Base-by-base conservation (phyloP, 2,113 vertebrate species). In the Prietella phreatophila region DNA sequence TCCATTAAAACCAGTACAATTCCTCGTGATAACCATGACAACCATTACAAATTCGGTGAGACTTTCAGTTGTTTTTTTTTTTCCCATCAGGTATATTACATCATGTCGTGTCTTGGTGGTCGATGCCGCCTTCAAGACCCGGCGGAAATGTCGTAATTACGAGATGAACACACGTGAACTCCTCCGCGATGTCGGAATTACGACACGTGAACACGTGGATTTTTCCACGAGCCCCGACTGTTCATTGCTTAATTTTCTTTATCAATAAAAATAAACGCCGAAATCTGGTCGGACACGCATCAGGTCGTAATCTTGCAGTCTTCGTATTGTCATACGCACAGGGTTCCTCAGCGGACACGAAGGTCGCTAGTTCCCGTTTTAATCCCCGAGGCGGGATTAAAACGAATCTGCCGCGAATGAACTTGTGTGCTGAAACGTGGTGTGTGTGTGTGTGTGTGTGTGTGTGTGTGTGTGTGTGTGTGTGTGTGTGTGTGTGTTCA, bases 401-500 rank as follows among this genome's bases (percentile, higher is more conserved):
- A 7, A 8, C 4, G 22, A 7, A 30, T 76, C 20, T 25, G 0
- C 4, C 5, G 22, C 25, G 11, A 75, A 22, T 75, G 10, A 22
- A 25, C 1, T 36, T 2, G 56, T 20, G 14, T 75, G 69, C 39
- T 76, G 56, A 30, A 60, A 30, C 20, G 19, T 50, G 4, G 25
- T 82, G 0, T 80, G 10, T 85, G 69, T 82, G 60, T 14, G 86
- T 88, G 36, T 36, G 36, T 36, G 36, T 36, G 36, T 36, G 36
- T 36, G 36, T 36, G 36, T 36, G 36, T 36, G 36, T 36, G 36
- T n/a, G n/a, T n/a, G n/a, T n/a, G n/a, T n/a, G n/a, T n/a, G n/a
- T n/a, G n/a, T n/a, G n/a, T n/a, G n/a, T n/a, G n/a, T 80, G 10
- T 85, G 69, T 82, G 60, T 14, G 85, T 88, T 60, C 90, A 96